Conservation (phyloP, 2,113 vertebrate genomes). For the Carassius carassius region DNA sequence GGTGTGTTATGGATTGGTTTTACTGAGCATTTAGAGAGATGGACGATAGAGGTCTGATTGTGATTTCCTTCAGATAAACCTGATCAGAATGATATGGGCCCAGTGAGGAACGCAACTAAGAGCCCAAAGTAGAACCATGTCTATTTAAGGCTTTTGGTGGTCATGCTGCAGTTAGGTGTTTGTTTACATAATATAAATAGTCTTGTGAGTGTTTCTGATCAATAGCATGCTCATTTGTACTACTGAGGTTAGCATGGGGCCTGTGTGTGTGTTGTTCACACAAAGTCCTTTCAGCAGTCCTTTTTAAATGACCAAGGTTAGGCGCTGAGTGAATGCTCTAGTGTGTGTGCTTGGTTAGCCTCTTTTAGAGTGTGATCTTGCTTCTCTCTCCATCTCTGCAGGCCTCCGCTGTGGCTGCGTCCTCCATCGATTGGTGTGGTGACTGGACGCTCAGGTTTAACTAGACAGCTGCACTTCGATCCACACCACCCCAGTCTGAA, state of each 20-base stretch:
- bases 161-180: neutral
- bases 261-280: neutral
- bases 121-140: neutral
- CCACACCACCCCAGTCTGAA: constrained; percentile 52
- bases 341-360: constrained; percentile 1
- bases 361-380: neutral
- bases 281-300: too few species aligned
- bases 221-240: neutral
- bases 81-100: neutral
- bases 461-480: constrained; percentile 50
- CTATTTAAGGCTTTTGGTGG: neutral
- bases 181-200: constrained; percentile 10
- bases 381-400: constrained; percentile 54
- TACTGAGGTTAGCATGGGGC: neutral
- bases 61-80: constrained; percentile 1
- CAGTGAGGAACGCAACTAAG: neutral
- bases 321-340: neutral
- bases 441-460: constrained; percentile 44
- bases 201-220: neutral
- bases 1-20: too few species aligned
- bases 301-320: neutral
- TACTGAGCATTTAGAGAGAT: too few species aligned
- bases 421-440: constrained; percentile 39
- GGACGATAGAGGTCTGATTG: too few species aligned
- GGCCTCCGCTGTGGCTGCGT: constrained; percentile 19